phyloP scores from a whole-genome alignment of 1,140 invertebrate species.

The Atta cephalotes region DNA sequence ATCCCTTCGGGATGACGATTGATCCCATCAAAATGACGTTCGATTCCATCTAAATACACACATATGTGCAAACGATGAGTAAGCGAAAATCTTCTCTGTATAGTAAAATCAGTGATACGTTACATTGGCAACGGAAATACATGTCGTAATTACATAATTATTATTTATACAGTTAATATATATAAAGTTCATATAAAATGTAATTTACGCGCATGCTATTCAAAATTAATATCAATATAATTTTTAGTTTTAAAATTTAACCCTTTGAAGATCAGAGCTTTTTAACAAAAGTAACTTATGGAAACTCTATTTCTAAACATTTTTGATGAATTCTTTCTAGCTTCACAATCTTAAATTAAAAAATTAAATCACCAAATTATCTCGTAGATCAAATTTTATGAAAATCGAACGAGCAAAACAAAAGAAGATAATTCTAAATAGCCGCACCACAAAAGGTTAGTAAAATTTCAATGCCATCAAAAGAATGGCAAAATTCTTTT shows the following conservation, averaged over 20 bases:
- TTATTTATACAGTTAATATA: not conserved
- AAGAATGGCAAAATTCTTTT: not conserved
- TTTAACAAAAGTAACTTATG: too few species aligned
- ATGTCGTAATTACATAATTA: not conserved
- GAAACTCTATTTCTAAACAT: too few species aligned
- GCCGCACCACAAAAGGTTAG: not conserved
- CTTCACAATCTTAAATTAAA: too few species aligned
- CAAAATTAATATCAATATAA: constrained; percentile 32
- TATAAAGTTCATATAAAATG: not conserved
- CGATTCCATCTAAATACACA: constrained; percentile 54
- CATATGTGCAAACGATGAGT: constrained; percentile 48
- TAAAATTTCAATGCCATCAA: not conserved
- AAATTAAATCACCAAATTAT: too few species aligned
- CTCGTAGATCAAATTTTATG: too few species aligned
- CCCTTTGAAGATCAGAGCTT: too few species aligned
- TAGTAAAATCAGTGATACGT: constrained; percentile 35
- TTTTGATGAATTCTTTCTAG: too few species aligned
- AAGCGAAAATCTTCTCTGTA: constrained; percentile 38
- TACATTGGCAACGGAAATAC: constrained; percentile 2
- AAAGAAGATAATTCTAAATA: too few species aligned
- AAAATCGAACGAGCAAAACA: too few species aligned
- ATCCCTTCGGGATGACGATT: constrained; percentile 55
- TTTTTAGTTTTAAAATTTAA: not conserved
- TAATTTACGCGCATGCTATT: not conserved
- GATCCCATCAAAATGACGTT: constrained; percentile 59